phyloP scores from a whole-genome alignment of 1,140 invertebrate species.

The Thaumetopoea pityocampa region DNA sequence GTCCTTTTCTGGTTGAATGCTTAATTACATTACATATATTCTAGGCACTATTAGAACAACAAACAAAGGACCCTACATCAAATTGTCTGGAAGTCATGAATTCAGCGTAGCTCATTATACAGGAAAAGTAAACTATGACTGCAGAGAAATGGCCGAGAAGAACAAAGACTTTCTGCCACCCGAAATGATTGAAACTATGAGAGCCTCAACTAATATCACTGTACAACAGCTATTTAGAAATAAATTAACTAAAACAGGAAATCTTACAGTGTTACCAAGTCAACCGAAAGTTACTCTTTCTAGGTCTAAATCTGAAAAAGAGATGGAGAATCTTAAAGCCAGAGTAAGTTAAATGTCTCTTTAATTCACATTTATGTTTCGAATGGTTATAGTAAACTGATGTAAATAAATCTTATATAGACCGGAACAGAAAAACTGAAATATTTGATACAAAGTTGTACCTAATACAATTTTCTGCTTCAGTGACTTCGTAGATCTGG shows the following conservation, averaged over 20 bases:
- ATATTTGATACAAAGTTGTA: too few species aligned
- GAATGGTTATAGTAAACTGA: too few species aligned
- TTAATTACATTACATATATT: too few species aligned
- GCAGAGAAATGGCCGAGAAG: constrained; percentile 87
- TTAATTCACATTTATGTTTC: constrained; percentile 1
- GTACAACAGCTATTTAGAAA: constrained; percentile 89
- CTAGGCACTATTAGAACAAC: constrained; percentile 75
- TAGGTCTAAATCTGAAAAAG: constrained; percentile 76
- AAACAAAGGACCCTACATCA: constrained; percentile 78
- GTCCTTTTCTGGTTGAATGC: too few species aligned
- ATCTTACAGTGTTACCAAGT: constrained; percentile 76
- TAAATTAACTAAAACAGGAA: constrained; percentile 90
- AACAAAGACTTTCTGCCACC: constrained; percentile 92
- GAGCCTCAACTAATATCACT: constrained; percentile 83
- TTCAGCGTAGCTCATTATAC: constrained; percentile 91
- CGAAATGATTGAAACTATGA: constrained; percentile 89
- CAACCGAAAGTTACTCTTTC: constrained; percentile 60
- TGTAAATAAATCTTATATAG: too few species aligned
- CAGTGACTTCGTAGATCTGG: too few species aligned
- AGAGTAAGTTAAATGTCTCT: constrained; percentile 45
- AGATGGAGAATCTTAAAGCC: constrained; percentile 58
- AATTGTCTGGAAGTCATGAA: constrained; percentile 79
- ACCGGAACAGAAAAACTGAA: too few species aligned
- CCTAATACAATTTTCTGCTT: too few species aligned
- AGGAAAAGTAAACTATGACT: constrained; percentile 89